phyloP scores from a whole-genome alignment of 1,140 invertebrate species.

The Coptotermes formosanus region DNA sequence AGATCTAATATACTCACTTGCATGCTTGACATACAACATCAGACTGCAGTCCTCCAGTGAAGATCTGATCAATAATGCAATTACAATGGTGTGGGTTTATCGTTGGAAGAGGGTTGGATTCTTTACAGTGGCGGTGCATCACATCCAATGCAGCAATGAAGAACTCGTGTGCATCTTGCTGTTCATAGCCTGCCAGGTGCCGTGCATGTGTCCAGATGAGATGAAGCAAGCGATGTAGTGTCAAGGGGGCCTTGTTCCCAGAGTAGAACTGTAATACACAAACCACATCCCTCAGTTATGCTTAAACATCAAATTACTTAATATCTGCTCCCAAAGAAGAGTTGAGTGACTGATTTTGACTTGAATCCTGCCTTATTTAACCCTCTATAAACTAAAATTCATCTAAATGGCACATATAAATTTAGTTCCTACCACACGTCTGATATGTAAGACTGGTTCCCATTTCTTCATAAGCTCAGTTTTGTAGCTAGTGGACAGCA shows the following conservation, averaged over 20 bases:
- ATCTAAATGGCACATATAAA: too few relatives aligned
- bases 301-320: background rate
- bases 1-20: constrained; percentile 58
- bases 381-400: background rate
- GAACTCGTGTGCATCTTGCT: constrained; percentile 99
- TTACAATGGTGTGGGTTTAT: constrained; percentile 74
- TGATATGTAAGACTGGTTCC: too few relatives aligned
- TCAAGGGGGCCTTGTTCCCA: constrained; percentile 81
- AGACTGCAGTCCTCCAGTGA: constrained; percentile 93
- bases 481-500: too few relatives aligned
- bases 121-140: constrained; percentile 78
- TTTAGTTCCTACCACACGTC: too few relatives aligned
- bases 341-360: too few relatives aligned
- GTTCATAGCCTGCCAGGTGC: constrained; percentile 94
- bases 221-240: constrained; percentile 84
- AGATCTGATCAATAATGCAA: constrained; percentile 97
- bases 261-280: constrained; percentile 76
- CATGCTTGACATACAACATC: constrained; percentile 95
- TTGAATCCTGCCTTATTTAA: background rate
- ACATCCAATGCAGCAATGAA: constrained; percentile 94
- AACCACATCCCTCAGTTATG: background rate
- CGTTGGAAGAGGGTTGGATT: constrained; percentile 43
- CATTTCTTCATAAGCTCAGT: too few relatives aligned
- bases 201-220: constrained; percentile 95
- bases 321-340: too few relatives aligned